A percentile compares a stretch with the other conserved stretches of the same genome.
phyloP scores from a whole-genome alignment of 2,113 vertebrate genomes.

The Eurystomus gularis region DNA sequence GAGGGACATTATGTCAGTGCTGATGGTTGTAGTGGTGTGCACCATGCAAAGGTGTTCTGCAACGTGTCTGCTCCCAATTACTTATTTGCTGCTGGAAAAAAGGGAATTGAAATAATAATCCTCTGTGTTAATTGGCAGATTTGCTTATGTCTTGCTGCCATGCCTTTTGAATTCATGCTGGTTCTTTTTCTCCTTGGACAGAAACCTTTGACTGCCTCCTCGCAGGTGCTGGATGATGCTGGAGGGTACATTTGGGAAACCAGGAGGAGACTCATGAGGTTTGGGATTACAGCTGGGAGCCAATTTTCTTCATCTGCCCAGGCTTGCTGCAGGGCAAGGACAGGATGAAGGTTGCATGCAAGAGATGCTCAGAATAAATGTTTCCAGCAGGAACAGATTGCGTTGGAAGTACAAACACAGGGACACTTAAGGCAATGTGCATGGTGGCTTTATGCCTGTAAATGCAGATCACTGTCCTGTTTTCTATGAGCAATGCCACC shows the following conservation, averaged over 20 bases:
- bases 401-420: background rate
- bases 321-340: background rate
- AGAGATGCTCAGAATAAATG: background rate
- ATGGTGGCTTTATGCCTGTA: background rate
- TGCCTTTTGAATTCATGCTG: background rate
- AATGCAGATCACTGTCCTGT: background rate
- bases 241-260: background rate
- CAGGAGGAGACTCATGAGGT: background rate
- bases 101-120: background rate
- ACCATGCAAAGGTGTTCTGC: background rate
- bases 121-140: background rate
- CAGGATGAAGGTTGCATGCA: background rate
- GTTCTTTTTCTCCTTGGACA: background rate
- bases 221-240: background rate
- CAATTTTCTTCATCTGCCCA: background rate
- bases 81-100: background rate
- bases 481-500: background rate
- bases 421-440: background rate
- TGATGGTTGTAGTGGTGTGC: background rate
- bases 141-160: background rate
- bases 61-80: background rate
- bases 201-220: background rate
- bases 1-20: background rate
- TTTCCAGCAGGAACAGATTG: background rate
- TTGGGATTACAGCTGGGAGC: background rate